phyloP scores from a whole-genome alignment of 1,140 invertebrate species.

The Sarcophaga peregrina region DNA sequence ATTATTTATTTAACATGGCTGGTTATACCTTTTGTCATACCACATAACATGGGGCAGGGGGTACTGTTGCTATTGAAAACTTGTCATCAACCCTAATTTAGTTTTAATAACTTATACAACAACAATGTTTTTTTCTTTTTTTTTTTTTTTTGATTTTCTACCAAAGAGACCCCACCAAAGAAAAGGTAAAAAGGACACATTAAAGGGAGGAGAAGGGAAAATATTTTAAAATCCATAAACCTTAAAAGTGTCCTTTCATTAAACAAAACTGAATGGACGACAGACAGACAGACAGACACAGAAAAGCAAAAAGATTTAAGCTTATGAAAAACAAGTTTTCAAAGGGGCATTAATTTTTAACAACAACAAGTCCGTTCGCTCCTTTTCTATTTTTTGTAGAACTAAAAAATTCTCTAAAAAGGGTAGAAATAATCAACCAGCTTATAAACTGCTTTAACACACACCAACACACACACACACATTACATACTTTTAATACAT shows the following conservation, averaged over 20 bases:
- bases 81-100: slow-evolving; percentile 41
- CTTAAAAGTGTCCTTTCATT: slow-evolving; percentile 30
- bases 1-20: slow-evolving; percentile 11
- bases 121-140: not conserved
- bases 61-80: slow-evolving; percentile 36
- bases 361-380: not conserved
- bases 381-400: too few species aligned
- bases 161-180: slow-evolving; percentile 11
- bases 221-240: not conserved
- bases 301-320: slow-evolving; percentile 11
- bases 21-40: slow-evolving; percentile 37
- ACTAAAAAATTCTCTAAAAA: not conserved
- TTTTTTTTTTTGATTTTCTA: not conserved
- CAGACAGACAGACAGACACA: not conserved
- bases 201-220: not conserved
- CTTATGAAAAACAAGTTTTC: not conserved
- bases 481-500: too few species aligned
- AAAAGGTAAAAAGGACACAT: not conserved
- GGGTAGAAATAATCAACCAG: not conserved
- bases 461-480: too few species aligned
- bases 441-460: too few species aligned
- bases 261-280: not conserved
- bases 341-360: slow-evolving; percentile 26
- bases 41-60: not conserved
- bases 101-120: slow-evolving; percentile 36